Conservation (phyloP, 2,797 vertebrate species). For the Protonibea diacanthus region DNA sequence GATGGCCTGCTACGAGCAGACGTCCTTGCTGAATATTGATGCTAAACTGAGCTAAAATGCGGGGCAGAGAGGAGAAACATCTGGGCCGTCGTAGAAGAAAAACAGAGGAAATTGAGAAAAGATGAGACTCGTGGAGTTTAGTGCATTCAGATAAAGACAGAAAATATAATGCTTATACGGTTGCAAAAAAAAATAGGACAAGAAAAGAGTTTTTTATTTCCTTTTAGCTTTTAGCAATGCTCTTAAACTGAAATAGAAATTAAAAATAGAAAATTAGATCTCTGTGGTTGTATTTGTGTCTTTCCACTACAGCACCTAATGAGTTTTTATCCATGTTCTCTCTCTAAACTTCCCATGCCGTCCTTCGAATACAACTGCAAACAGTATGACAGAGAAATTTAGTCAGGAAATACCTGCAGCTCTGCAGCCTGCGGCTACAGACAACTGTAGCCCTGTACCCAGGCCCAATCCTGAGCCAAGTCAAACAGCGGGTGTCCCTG, state of each 20-base stretch:
- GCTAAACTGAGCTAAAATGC: conserved; percentile 53
- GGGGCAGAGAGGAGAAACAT: conserved; percentile 64
- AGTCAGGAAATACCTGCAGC: conserved; percentile 92
- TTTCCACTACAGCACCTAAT: conserved; percentile 41
- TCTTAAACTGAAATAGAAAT: conserved; percentile 42
- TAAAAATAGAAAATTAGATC: conserved; percentile 30
- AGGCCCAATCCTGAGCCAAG: conserved; percentile 87
- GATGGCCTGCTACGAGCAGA: conserved; percentile 41
- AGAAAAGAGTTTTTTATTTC: conserved; percentile 72
- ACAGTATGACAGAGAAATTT: conserved; percentile 85
- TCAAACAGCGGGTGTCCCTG: conserved; percentile 92
- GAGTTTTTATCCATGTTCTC: conserved; percentile 49
- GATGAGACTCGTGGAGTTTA: conserved; percentile 61
- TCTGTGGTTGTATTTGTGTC: conserved; percentile 48
- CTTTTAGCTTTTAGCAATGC: conserved; percentile 46
- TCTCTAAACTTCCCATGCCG: conserved; percentile 51
- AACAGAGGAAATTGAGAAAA: conserved; percentile 70
- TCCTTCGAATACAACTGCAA: conserved; percentile 67
- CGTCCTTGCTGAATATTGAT: conserved; percentile 72
- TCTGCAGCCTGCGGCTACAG: conserved; percentile 86
- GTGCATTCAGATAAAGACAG: conserved; percentile 55
- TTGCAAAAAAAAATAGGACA: conserved; percentile 40
- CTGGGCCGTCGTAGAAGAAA: conserved; percentile 60
- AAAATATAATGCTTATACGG: conserved; percentile 32
- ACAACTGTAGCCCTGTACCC: conserved; percentile 94